These are phyloP conservation scores for Drosophila mayri DNA, from an alignment of 1,140 invertebrate genomes.

Conservation along the genomic window DNA sequence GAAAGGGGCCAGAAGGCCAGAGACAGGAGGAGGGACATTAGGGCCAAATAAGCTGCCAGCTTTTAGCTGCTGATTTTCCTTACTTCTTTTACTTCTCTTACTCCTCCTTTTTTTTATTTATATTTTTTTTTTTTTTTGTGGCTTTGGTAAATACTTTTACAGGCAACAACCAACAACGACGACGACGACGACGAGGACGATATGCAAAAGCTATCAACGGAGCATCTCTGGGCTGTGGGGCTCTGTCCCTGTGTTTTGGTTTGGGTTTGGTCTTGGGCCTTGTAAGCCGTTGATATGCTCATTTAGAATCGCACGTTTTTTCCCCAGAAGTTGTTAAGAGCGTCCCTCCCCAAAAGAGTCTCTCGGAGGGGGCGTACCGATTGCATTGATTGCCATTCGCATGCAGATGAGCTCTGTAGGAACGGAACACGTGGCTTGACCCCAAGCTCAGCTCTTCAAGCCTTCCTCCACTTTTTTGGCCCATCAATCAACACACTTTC, in stretches of 20 bases:
- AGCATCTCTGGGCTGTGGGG: conserved; percentile 59
- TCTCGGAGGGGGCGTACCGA: conserved; percentile 35
- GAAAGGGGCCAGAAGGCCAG: not conserved
- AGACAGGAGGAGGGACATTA: conserved; percentile 46
- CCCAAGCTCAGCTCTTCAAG: conserved; percentile 36
- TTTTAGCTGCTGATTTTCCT: conserved; percentile 35
- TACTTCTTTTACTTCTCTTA: not conserved
- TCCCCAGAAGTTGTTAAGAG: conserved; percentile 80
- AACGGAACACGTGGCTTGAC: conserved; percentile 58
- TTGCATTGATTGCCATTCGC: conserved; percentile 78
- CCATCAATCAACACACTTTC: conserved; percentile 84
- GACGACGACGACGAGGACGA: conserved; percentile 49
- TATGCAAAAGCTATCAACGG: conserved; percentile 82
- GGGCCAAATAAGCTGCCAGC: conserved; percentile 82
- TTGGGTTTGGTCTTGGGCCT: conserved; percentile 48
- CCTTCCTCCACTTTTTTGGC: conserved; percentile 52
- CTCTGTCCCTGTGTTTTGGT: conserved; percentile 23
- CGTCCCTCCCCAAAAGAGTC: conserved; percentile 5
- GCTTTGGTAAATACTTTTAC: conserved; percentile 51
- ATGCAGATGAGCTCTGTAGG: conserved; percentile 65
- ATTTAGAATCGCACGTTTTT: conserved; percentile 83
- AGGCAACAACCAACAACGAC: conserved; percentile 12
- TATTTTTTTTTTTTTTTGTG: conserved; percentile 7
- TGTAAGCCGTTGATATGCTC: conserved; percentile 83
- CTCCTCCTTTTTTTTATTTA: not conserved